Conservation (phyloP, 2,797 vertebrate genomes). For the Lithobates sylvaticus region DNA sequence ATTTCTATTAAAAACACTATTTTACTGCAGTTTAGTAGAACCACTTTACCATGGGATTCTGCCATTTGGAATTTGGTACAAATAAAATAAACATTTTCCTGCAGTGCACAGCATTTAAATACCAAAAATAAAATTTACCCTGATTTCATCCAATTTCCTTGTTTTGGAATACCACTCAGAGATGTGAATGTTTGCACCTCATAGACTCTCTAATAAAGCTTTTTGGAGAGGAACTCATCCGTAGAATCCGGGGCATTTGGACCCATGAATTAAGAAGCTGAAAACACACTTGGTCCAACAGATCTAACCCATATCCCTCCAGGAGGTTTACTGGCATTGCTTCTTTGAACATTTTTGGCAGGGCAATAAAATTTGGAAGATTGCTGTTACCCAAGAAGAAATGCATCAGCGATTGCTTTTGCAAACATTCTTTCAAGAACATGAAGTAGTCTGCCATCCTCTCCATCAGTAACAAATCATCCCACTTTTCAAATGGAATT, state of each 20-base stretch:
- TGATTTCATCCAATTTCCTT: not conserved
- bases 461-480: conserved; percentile 77
- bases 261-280: conserved; percentile 81
- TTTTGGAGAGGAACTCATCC: conserved; percentile 74
- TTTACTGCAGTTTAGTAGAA: not conserved
- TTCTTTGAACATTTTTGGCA: conserved; percentile 82
- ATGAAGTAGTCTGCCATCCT: conserved; percentile 81
- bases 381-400: conserved; percentile 78
- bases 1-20: conserved; percentile 2
- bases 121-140: not conserved
- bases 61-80: not conserved
- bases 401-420: conserved; percentile 76
- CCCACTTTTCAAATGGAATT: conserved; percentile 77
- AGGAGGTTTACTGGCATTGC: conserved; percentile 78
- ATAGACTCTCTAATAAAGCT: conserved; percentile 62
- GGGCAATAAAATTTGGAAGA: conserved; percentile 73
- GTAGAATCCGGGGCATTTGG: conserved; percentile 80
- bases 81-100: not conserved
- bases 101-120: conserved; percentile 5
- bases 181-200: conserved; percentile 48
- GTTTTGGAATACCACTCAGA: not conserved
- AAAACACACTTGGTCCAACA: conserved; percentile 75
- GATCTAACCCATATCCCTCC: conserved; percentile 71
- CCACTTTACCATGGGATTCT: not conserved
- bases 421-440: conserved; percentile 78